phyloP scores from a whole-genome alignment of 2,113 vertebrate genomes.

The Xerus inauris region DNA sequence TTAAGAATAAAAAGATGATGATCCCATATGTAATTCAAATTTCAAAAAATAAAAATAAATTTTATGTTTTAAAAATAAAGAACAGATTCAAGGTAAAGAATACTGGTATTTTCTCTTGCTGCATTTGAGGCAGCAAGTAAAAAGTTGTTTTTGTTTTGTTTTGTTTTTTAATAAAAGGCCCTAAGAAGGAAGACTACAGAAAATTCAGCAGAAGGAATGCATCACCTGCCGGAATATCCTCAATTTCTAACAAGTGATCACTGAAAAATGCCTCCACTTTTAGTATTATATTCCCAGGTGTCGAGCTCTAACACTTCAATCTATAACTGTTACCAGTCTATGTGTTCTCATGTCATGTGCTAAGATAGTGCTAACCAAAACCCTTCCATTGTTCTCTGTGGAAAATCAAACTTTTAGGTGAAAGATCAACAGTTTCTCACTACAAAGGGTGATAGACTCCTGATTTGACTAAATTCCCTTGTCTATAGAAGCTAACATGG shows the following conservation, averaged over 20 bases:
- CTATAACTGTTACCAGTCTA: neutral
- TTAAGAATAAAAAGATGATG: too few species aligned
- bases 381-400: neutral
- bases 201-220: neutral
- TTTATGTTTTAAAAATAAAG: neutral
- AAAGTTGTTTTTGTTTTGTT: neutral
- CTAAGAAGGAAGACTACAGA: neutral
- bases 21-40: too few species aligned
- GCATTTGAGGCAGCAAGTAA: neutral
- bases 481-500: neutral
- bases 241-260: neutral
- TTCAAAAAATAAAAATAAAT: too few species aligned
- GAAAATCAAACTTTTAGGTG: slow-evolving; percentile 24
- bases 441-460: neutral
- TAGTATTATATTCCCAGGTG: neutral
- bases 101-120: neutral
- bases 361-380: neutral
- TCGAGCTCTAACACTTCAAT: neutral
- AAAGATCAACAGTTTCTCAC: slow-evolving; percentile 30
- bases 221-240: neutral
- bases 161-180: neutral
- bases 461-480: neutral
- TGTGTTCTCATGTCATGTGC: neutral
- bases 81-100: neutral
- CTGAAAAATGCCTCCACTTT: neutral